These are phyloP conservation scores for Botia almorhae DNA, from an alignment of 2,797 vertebrate genomes.

Conservation along the genomic window DNA sequence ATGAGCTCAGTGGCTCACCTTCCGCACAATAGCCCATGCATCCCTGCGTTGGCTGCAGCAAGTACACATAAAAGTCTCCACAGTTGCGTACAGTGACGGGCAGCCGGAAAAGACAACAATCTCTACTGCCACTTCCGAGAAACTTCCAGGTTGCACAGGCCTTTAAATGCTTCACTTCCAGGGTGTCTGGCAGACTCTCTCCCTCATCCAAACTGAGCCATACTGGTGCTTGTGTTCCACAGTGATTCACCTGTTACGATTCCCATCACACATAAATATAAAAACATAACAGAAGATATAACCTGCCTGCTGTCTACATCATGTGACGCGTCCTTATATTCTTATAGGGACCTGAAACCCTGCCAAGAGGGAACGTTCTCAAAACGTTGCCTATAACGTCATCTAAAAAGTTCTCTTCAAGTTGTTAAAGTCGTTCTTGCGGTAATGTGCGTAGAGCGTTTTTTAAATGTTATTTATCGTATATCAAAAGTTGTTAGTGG, in stretches of 20 bases:
- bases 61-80: slow-evolving; percentile 88
- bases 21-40: slow-evolving; percentile 94
- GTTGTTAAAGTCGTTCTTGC: no score
- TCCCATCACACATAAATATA: slow-evolving; percentile 11
- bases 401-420: no score
- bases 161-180: slow-evolving; percentile 83
- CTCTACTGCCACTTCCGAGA: slow-evolving; percentile 77
- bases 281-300: neutral
- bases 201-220: slow-evolving; percentile 86
- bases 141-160: slow-evolving; percentile 90
- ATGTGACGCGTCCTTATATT: neutral
- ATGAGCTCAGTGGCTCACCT: slow-evolving; percentile 70
- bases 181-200: slow-evolving; percentile 81
- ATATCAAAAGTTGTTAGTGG: no score
- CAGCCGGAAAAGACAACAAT: slow-evolving; percentile 91
- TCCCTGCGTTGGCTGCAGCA: slow-evolving; percentile 89
- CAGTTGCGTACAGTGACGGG: slow-evolving; percentile 89
- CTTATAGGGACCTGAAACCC: no score
- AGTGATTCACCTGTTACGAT: slow-evolving; percentile 84
- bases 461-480: no score
- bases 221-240: slow-evolving; percentile 90
- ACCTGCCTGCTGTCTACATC: neutral
- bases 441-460: no score
- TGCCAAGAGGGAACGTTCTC: no score
- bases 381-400: no score